Conservation (phyloP, 2,888 invertebrate species). For the Altica lythri region DNA sequence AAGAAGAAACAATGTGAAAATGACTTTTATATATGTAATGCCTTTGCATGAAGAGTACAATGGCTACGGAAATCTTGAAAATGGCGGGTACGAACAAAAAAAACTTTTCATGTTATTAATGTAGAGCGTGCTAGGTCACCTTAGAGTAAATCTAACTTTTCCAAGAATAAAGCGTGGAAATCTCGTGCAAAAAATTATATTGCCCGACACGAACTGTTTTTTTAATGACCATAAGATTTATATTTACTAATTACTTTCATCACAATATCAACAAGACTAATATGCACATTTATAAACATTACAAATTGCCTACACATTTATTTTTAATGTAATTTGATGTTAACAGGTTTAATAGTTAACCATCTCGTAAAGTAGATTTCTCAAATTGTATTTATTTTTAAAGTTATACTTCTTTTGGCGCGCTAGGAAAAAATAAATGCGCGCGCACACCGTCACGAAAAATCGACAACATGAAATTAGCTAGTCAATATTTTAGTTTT, state of each 20-base stretch:
- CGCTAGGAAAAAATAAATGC: too few relatives aligned
- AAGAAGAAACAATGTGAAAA: conserved; percentile 41
- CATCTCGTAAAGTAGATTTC: too few relatives aligned
- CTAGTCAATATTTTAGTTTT: too few relatives aligned
- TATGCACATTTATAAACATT: too few relatives aligned
- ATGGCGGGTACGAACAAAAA: conserved; percentile 49
- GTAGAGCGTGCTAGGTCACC: conserved; percentile 35
- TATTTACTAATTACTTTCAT: conserved; percentile 18
- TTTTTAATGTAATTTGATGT: too few relatives aligned
- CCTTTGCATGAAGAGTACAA: conserved; percentile 54
- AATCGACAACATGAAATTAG: too few relatives aligned
- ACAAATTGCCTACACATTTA: too few relatives aligned
- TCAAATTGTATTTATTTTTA: too few relatives aligned
- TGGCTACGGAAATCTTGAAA: conserved; percentile 53
- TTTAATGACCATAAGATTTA: conserved; percentile 22
- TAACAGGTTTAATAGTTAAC: too few relatives aligned
- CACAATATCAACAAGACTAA: conserved; percentile 5
- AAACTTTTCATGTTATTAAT: conserved; percentile 36
- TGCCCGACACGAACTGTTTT: conserved; percentile 23
- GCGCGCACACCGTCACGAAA: too few relatives aligned
- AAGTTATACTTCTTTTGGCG: too few relatives aligned
- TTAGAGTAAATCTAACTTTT: conserved; percentile 27
- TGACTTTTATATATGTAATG: conserved; percentile 58
- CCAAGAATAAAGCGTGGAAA: conserved; percentile 26
- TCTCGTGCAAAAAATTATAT: conserved; percentile 24